Base-by-base conservation (phyloP, 2,113 vertebrate species). In the Centropristis striata region DNA sequence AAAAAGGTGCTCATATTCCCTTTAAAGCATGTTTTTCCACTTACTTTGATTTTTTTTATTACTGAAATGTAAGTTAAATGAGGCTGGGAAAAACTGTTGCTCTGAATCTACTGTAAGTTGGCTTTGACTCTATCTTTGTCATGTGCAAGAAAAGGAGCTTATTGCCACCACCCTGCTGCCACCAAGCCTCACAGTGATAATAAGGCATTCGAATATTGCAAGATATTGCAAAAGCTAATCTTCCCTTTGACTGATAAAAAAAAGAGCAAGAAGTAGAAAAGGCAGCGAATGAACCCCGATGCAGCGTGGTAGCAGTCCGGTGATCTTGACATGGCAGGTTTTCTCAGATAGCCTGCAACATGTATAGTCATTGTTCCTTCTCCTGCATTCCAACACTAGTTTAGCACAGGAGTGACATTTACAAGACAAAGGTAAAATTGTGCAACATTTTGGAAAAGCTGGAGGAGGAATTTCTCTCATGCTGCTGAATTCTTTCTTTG, bases 81-180 rank as follows among this genome's bases (percentile, higher is more conserved):
- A 18, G 50, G 46, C 37, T 51, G 32, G n/a, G n/a, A 20, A 76
- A 71, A 68, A 37, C 54, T n/a, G 21, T 42, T 44, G 28, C 60
- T 12, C n/a, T 36, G 5, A 79, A 68, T 61, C 21, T 37, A 25
- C 41, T 46, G n/a, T 61, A 47, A 44, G 32, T 54, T 87, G 69
- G 51, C 73, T 78, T 73, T 51, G 72, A 83, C 63, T 87, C 18
- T 55, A 27, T 70, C 50, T 66, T 32, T 53, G 71, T 88, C 71
- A 75, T 76, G 80, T 74, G 80, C 49, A 80, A 68, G 72, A 23
- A 85, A 85, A 90, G 89, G 51, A 79, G 83, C 78, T 83, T 83
- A 88, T 82, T 41, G 51, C 64, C 60, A 37, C 55, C 81, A 44
- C 49, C 54, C 58, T 15, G 54, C 58, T 18, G 54, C 58, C 46